phyloP scores from a whole-genome alignment of 1,140 invertebrate species.

The Carposina sasakii region DNA sequence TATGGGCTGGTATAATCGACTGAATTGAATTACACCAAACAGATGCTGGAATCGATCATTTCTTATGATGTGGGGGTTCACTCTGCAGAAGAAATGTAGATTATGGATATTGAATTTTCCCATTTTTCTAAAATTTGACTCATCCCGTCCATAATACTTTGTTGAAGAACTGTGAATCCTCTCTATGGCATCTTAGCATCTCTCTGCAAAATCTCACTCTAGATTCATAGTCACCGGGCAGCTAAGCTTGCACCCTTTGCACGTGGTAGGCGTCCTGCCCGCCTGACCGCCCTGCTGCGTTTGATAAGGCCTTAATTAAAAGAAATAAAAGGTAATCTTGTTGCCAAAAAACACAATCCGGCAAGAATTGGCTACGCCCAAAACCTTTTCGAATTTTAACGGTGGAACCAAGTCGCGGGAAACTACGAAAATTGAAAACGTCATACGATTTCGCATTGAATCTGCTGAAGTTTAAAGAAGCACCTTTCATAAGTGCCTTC shows the following conservation, averaged over 20 bases:
- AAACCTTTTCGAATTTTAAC: too few species aligned
- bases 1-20: too few species aligned
- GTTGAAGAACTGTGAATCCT: constrained; percentile 34
- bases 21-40: constrained; percentile 49
- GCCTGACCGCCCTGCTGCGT: too few species aligned
- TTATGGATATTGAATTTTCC: constrained; percentile 54
- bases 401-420: too few species aligned
- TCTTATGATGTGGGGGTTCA: constrained; percentile 47
- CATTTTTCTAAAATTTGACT: constrained; percentile 41
- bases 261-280: constrained; percentile 19
- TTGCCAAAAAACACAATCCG: too few species aligned
- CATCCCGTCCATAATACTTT: constrained; percentile 49
- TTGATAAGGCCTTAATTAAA: too few species aligned
- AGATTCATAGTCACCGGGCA: constrained; percentile 16
- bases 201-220: constrained; percentile 21
- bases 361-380: too few species aligned
- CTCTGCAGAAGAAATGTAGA: constrained; percentile 43
- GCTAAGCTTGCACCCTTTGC: constrained; percentile 21
- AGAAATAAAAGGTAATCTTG: too few species aligned
- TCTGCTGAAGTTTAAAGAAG: too few species aligned
- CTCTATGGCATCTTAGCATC: constrained; percentile 19
- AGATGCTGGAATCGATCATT: constrained; percentile 40
- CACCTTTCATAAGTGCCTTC: too few species aligned
- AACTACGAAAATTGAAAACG: too few species aligned
- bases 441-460: too few species aligned